Evolutionary conservation across 2,888 invertebrate genomes (phyloP), one percentile per base, ranked within the genome.

Genomic region (Folsomia manolachei): DNA sequence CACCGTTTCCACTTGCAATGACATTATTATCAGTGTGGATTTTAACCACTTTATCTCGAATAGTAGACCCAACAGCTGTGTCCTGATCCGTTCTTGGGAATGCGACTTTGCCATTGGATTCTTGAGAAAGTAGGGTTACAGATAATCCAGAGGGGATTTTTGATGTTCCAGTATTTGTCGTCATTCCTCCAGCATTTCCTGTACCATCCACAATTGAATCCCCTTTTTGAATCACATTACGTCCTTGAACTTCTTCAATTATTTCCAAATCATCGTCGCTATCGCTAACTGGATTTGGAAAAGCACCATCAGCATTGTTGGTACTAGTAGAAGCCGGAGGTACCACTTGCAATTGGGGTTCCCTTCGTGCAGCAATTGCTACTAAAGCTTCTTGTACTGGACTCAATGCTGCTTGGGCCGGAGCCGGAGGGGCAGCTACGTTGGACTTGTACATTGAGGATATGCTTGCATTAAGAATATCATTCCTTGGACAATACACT

Each of bases 251-350:
- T 71, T 77, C 77, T 27, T 77, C 75, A 60, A 77, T 73, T 21
- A 77, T 77, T 69, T 77, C 77, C 26, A 77, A 64, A 14, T 75
- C 77, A 61, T 71, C 51, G 51, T 72, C 72, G 25, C 69, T 64
- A 18, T 72, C 69, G n/a, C 19, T 24, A 24, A 24, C 61, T 14
- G 14, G 14, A 39, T 39, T 14, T 39, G 39, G 14, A 39, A 14
- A 39, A 39, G 39, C 4, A n/a, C n/a, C n/a, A n/a, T n/a, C n/a
- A n/a, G n/a, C n/a, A n/a, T n/a, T n/a, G 39, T 39, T 4, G 4
- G 39, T 39, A 39, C 7, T 39, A 39, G 39, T 39, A 39, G 14
- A 4, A 39, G 39, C 39, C 14, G 39, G n/a, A n/a, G n/a, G n/a
- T n/a, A n/a, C n/a, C n/a, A n/a, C n/a, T n/a, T n/a, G n/a, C n/a